Conservation (phyloP, 2,888 invertebrate genomes). For the Sesamia inferens region DNA sequence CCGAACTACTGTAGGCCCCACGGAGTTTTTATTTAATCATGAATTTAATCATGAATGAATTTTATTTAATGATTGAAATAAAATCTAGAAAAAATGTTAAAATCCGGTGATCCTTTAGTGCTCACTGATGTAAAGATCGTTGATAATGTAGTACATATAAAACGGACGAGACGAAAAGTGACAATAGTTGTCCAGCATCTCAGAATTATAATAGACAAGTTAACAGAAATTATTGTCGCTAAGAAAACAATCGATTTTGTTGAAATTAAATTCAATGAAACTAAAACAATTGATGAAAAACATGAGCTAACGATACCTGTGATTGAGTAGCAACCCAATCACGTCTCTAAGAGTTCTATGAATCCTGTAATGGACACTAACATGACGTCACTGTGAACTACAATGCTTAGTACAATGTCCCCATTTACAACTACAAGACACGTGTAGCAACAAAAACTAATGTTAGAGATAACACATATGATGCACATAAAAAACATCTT, state of each 20-base stretch:
- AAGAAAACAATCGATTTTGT: not conserved
- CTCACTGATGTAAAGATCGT: not conserved
- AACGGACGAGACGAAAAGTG: not conserved
- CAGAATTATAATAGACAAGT: not conserved
- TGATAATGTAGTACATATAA: not conserved
- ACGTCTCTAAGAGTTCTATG: slow-evolving; percentile 18
- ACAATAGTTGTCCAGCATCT: not conserved
- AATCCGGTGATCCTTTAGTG: slow-evolving; percentile 22
- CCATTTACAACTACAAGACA: slow-evolving; percentile 22
- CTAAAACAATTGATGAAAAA: not conserved
- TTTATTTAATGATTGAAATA: slow-evolving; percentile 56
- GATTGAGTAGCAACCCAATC: not conserved
- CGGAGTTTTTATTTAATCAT: slow-evolving; percentile 56
- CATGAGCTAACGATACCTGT: not conserved
- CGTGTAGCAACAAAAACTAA: slow-evolving; percentile 17
- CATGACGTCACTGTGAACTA: slow-evolving; percentile 33
- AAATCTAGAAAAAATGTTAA: slow-evolving; percentile 37
- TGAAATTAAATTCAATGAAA: not conserved
- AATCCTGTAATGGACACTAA: slow-evolving; percentile 20
- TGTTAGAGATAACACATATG: slow-evolving; percentile 17
- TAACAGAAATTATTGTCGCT: not conserved
- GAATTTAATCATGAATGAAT: no score
- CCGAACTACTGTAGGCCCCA: slow-evolving; percentile 56
- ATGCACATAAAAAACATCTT: slow-evolving; percentile 14
- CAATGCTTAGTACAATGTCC: slow-evolving; percentile 30